Evolutionary conservation across 2,113 vertebrate genomes (phyloP), one percentile per base, ranked within the genome.

Genomic region (Saguinus imperator): DNA sequence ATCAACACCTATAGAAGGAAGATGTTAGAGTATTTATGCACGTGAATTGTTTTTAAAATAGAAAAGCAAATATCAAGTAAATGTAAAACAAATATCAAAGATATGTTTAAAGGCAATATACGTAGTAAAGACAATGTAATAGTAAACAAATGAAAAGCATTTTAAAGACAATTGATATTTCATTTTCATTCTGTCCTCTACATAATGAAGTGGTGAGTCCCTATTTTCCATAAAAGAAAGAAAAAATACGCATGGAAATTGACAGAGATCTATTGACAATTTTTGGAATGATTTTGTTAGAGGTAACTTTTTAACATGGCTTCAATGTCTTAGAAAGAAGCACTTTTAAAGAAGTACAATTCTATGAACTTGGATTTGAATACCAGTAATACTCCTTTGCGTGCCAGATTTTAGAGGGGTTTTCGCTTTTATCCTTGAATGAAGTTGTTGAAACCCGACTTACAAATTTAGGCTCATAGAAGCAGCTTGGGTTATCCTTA

Each of bases 401-500:
- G 72, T 79, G 85, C 64, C 40, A 20, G 21, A 50, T 35, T 75
- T 64, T 61, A 91, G 79, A n/a, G n/a, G 57, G 35, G 29, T 87
- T 94, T 95, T 94, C 37, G 29, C 55, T 93, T 94, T 92, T 57
- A 64, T 92, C 72, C 37, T 87, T 92, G 66, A 94, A 57, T 0
- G 14, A 95, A 87, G 89, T 89, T 83, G 10, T 93, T 40, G 32
- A 86, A 96, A 66, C 72, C 66, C 90, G 43, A 87, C 89, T 91
- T 94, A 94, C 1, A 95, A 88, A 94, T 85, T 72, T 88, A 82
- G 72, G 52, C 55, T 90, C 70, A 23, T 87, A 48, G n/a, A 85
- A 86, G 90, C 90, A 95, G 72, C 84, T 77, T 83, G 25, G 64
- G 64, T 94, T 86, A 93, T 95, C 73, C 73, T 89, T 85, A 52